Evolutionary conservation across 2,113 vertebrate species (phyloP).

Genomic region (Pardalotus punctatus): DNA sequence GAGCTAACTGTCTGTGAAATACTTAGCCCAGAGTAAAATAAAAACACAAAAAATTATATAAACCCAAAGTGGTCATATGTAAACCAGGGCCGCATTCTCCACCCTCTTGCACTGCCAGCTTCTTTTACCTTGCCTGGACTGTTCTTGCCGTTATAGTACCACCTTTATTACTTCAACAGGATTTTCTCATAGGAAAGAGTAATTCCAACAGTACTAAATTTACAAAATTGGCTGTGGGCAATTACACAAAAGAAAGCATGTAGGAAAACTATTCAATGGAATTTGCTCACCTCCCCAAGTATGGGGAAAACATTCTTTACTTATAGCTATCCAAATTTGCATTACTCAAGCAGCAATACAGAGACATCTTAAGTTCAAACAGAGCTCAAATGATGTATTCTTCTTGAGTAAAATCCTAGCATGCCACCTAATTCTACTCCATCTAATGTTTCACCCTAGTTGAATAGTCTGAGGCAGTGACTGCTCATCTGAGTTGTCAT

Average conservation of each 20-base stretch:
- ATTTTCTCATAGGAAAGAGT: background rate
- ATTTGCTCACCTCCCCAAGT: background rate
- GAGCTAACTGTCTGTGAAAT: background rate
- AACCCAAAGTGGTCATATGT: background rate
- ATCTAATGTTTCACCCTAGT: background rate
- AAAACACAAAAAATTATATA: background rate
- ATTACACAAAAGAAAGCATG: background rate
- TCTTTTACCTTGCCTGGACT: background rate
- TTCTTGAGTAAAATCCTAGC: background rate
- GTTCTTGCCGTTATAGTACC: background rate
- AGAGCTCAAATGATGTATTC: background rate
- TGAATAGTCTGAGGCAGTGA: background rate
- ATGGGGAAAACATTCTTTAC: background rate
- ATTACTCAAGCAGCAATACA: background rate
- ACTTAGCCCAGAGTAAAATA: background rate
- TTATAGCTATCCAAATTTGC: background rate
- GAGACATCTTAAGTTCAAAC: background rate
- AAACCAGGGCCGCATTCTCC: background rate
- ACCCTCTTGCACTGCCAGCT: background rate
- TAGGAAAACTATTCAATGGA: background rate
- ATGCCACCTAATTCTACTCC: background rate
- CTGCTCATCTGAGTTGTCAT: background rate
- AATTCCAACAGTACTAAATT: background rate
- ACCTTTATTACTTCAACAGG: background rate
- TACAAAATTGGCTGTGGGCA: background rate